Evolutionary conservation across 2,113 vertebrate species (phyloP), one percentile per base, ranked within the genome.

Genomic region (Nesogale talazaci): DNA sequence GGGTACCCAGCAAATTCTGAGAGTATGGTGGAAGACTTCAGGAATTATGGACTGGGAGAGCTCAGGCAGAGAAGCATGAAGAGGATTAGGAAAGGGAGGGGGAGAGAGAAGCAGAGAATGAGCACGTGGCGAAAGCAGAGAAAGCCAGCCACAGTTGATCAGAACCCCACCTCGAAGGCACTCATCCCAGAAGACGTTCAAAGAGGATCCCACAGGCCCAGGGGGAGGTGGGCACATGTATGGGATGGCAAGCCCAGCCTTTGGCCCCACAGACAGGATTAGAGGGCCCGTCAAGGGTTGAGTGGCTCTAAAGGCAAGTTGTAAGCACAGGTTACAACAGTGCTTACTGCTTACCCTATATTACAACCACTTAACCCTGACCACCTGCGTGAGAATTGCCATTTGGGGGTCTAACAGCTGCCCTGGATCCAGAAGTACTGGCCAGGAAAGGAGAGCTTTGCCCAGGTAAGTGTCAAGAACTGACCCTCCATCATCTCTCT

Each of bases 301-400:
- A 9, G 20, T 6, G 3, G 20, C 19, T 38, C 70, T 38, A 34
- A 72, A 36, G 34, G 34, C 72, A 38, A 22, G 20, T 1, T 15
- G 7, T 38, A 36, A 75, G 22, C 11, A 40, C 25, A 10, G 27
- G n/a, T 67, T 42, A 46, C 2, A 31, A n/a, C n/a, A 3, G 12
- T 40, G 12, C 74, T 42, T 20, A 31, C 3, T 11, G 36, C 16
- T 40, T 0, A 0, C 34, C 1, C 14, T 9, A n/a, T 16, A 8
- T 31, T 11, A 0, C 6, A 29, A 80, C 40, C 65, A 34, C 14
- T 22, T 52, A 42, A 27, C 23, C 10, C 10, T 65, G 40, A 34
- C 20, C 75, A 69, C 6, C 74, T 3, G 14, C 2, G 8, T 29
- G 25, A 46, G 11, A 42, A 27, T 29, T 40, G 67, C 40, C 29